Conservation (phyloP, 2,113 vertebrate genomes). For the Erythrolamprus reginae region DNA sequence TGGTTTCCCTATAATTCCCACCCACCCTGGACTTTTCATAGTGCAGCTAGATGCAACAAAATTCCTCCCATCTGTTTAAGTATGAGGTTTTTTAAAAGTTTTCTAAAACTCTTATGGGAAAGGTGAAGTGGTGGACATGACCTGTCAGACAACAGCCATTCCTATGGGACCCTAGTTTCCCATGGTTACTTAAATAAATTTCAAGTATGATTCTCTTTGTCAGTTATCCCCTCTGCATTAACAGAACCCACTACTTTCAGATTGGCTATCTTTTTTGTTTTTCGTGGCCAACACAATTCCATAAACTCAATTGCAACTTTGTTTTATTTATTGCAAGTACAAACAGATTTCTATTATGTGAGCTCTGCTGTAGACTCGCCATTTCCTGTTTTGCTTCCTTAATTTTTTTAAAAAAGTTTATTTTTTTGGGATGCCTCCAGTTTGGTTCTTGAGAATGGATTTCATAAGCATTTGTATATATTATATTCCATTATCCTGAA, state of each 20-base stretch:
- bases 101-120: neutral
- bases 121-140: neutral
- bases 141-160: neutral
- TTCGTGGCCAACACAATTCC: neutral
- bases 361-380: neutral
- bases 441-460: slow-evolving; percentile 11
- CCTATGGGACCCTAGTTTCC: neutral
- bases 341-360: neutral
- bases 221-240: neutral
- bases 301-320: neutral
- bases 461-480: neutral
- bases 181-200: neutral
- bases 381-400: slow-evolving; percentile 18
- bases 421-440: neutral
- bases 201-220: neutral
- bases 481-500: neutral
- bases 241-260: neutral
- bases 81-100: neutral
- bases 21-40: neutral
- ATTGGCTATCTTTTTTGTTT: neutral
- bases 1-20: neutral
- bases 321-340: neutral
- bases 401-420: neutral
- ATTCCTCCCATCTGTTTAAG: neutral
- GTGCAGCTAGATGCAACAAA: neutral